Evolutionary conservation across 2,113 vertebrate genomes (phyloP).

Genomic region (Zosterops pallidus): DNA sequence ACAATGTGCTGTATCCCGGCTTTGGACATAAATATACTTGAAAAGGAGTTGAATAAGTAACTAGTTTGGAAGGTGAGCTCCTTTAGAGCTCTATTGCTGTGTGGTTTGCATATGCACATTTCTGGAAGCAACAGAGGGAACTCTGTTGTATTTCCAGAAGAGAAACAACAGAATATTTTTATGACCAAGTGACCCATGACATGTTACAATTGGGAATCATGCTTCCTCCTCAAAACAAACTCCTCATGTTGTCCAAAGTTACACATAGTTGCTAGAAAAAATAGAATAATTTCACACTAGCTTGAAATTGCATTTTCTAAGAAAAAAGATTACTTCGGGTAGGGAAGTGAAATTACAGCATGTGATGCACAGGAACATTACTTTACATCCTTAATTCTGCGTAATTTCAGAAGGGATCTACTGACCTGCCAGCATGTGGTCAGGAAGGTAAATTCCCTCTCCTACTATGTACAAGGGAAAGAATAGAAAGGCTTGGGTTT

Average conservation of each 20-base stretch:
- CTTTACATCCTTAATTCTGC: neutral
- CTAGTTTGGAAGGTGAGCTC: neutral
- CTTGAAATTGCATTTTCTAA: neutral
- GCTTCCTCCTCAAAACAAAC: neutral
- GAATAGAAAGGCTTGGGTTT: neutral
- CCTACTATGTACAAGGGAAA: neutral
- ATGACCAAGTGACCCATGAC: neutral
- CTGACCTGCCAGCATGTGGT: neutral
- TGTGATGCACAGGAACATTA: neutral
- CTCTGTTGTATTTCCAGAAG: neutral
- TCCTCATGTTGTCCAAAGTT: neutral
- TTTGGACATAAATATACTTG: neutral
- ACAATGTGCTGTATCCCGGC: neutral
- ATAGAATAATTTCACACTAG: neutral
- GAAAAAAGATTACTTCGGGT: neutral
- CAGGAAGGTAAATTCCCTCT: conserved; percentile 1
- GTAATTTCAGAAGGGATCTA: conserved; percentile 9
- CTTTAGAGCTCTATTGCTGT: neutral
- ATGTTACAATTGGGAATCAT: neutral
- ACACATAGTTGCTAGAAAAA: neutral
- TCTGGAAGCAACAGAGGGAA: neutral
- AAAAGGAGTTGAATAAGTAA: neutral
- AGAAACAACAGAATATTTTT: neutral
- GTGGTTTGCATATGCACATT: neutral
- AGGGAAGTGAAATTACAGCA: neutral